phyloP scores from a whole-genome alignment of 2,113 vertebrate species.

The Thamnaconus septentrionalis region DNA sequence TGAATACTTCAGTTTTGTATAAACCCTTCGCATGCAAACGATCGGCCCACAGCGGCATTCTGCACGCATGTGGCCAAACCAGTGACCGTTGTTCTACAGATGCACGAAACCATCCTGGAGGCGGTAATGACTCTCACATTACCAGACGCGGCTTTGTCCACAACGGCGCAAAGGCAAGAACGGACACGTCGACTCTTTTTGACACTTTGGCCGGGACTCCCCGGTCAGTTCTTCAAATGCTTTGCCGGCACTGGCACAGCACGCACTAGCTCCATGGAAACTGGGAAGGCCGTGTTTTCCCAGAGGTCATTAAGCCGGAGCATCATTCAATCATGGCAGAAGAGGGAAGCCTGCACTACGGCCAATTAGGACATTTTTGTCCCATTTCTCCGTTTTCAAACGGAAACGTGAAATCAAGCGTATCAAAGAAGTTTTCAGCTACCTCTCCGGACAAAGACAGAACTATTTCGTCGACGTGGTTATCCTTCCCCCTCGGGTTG shows the following conservation, averaged over 20 bases:
- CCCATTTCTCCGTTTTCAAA: constrained; percentile 24
- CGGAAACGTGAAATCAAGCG: not conserved
- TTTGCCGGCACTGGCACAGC: not conserved
- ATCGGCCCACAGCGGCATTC: too few relatives aligned
- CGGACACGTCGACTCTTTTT: constrained; percentile 6
- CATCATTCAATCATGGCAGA: constrained; percentile 51
- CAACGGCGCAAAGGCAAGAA: constrained; percentile 1
- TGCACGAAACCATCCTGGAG: too few relatives aligned
- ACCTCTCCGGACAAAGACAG: constrained; percentile 8
- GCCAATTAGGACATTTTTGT: constrained; percentile 10
- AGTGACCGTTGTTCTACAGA: too few relatives aligned
- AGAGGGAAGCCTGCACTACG: constrained; percentile 23
- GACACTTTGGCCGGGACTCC: constrained; percentile 13
- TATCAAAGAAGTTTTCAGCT: not conserved
- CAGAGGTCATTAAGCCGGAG: constrained; percentile 43
- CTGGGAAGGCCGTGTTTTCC: constrained; percentile 22
- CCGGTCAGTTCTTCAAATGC: constrained; percentile 6
- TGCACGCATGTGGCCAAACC: too few relatives aligned
- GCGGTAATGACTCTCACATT: too few relatives aligned
- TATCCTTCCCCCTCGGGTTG: constrained; percentile 7
- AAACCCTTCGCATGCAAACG: too few relatives aligned
- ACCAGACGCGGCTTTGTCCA: too few relatives aligned
- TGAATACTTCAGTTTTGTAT: too few relatives aligned
- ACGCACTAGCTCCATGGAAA: constrained; percentile 38
- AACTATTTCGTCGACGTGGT: constrained; percentile 25